Conservation (phyloP, 1,140 invertebrate species). For the Dinoponera quadriceps region DNA sequence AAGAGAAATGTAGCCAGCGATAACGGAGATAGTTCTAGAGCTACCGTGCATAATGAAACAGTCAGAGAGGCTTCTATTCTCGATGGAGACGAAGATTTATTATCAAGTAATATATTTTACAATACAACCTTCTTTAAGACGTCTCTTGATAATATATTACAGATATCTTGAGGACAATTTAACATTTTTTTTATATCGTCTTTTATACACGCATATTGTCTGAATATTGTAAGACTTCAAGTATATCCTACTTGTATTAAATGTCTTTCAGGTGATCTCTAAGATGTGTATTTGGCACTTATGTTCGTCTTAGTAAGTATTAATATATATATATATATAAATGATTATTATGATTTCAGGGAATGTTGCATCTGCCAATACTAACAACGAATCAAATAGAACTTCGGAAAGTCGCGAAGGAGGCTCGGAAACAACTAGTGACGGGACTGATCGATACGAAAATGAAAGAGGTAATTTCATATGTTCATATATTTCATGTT, state of each 20-base stretch:
- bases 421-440: constrained; percentile 31
- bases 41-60: constrained; percentile 9
- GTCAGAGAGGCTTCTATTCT: background rate
- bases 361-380: constrained; percentile 37
- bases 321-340: background rate
- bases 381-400: constrained; percentile 41
- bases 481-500: background rate
- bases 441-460: constrained; percentile 25
- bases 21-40: constrained; percentile 18
- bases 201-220: no score
- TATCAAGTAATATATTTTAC: background rate
- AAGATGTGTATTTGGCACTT: background rate
- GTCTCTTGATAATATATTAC: background rate
- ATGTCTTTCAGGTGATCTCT: background rate
- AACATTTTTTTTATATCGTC: background rate
- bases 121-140: no score
- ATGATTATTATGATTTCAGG: constrained; percentile 20
- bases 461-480: constrained; percentile 43
- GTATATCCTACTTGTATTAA: no score
- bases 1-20: constrained; percentile 28
- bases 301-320: background rate
- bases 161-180: background rate
- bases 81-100: constrained; percentile 40
- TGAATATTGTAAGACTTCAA: no score
- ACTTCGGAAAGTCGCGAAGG: background rate